Evolutionary conservation across 2,797 vertebrate genomes (phyloP), one percentile per base, ranked within the genome.

Genomic region (Pygocentrus nattereri): DNA sequence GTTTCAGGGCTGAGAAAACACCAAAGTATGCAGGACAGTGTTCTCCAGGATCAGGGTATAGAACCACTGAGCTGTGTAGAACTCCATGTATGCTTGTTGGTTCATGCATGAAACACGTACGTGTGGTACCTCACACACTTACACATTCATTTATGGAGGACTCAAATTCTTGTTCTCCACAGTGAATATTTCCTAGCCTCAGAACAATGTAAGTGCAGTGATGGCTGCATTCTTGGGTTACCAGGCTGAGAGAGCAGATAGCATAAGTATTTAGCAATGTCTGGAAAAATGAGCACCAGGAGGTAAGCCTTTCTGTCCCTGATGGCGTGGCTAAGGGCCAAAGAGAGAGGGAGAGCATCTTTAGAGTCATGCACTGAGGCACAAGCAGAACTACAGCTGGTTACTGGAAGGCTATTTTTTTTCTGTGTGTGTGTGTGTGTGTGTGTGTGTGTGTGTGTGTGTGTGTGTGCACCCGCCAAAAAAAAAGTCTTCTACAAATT

Each of bases 401-500:
- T 92, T 89, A 87, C 90, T 90, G 91, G 87, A 92, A 90, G 79
- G 89, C 84, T 85, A 79, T 88, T 82, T 85, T 81, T n/a, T 49
- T 74, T 89, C 84, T 65, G 67, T 52, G 62, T 78, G 69, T 78
- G 75, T 58, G 67, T 2, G 49, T 47, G 44, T 47, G 44, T 47
- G 44, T 47, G 44, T 47, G 44, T 47, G 8, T 54, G 50, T 54
- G 18, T 54, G 2, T 21, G 50, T 54, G 50, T 54, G 50, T 54
- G 18, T 54, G 70, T n/a, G 11, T 58, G 19, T 54, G 52, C 44
- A 8, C 61, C 31, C 85, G 85, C 85, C 34, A 23, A 18, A 54
- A 67, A 78, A 77, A 49, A 54, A 50, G 41, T 47, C 73, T 64
- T 67, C 58, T 70, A 67, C 64, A 50, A 73, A 58, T 59, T 84